Evolutionary conservation across 2,797 vertebrate species (phyloP), one percentile per base, ranked within the genome.

Genomic region (Trematomus bernacchii): DNA sequence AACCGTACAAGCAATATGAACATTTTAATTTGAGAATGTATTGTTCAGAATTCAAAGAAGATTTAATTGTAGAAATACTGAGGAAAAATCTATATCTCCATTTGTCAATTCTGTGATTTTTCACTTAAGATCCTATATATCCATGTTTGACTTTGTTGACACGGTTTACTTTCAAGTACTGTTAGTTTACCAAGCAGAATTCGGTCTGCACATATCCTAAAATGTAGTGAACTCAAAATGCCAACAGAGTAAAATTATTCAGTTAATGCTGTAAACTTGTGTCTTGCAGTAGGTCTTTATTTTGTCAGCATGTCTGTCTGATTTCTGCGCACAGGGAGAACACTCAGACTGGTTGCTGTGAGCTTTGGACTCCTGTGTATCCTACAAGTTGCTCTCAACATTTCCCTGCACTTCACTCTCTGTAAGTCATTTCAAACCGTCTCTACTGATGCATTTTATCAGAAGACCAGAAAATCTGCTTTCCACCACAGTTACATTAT

Each of bases 311-410:
- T 53, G 57, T 58, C 15, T 66, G 46, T 74, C 11, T 68, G 42
- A 63, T 63, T 76, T 67, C 3, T 71, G 6, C 27, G 52, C 40
- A 15, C 70, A 89, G 87, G 23, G 7, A 62, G 43, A n/a, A 75
- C 65, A 43, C 37, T 75, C 55, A 50, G 3, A 54, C 2, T 61
- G 4, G 52, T 85, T 30, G 71, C 59, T 13, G 50, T 87, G 44
- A 80, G 60, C 55, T 80, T 87, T 23, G 87, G 85, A 67, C 76
- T 89, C 42, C 23, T 87, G 70, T 89, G 85, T 65, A 8, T 89
- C 18, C 42, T 87, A 5, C 85, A 87, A 71, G 83, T 51, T 66
- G 65, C 16, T 30, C 73, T 89, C 64, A 89, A 87, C 43, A 47
- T 89, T 64, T 75, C 73, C n/a, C 73, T 89, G 33, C 83, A 76